A percentile compares a stretch with the other conserved stretches of the same genome.
Evolutionary conservation across 2,888 invertebrate genomes (phyloP).

Genomic region (Cataglyphis rosenhaueri): DNA sequence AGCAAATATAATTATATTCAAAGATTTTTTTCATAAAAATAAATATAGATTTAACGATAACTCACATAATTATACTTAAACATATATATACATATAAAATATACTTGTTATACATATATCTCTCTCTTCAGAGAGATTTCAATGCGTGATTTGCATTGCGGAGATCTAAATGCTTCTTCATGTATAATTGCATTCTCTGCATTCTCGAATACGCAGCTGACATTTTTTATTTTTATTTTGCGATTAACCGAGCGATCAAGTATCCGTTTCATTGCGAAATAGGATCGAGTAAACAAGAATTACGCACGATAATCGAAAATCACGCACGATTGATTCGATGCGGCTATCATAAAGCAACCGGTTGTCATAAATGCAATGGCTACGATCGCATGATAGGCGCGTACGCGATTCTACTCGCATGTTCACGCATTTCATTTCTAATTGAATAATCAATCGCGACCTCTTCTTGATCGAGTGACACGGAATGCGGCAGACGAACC

Average conservation of each 20-base stretch:
- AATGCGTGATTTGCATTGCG: constrained; percentile 11
- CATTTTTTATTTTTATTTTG: constrained; percentile 16
- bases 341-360: not conserved
- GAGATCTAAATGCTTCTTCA: not conserved
- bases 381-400: constrained; percentile 13
- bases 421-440: constrained; percentile 62
- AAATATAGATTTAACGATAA: not conserved
- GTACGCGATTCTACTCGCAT: constrained; percentile 27
- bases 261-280: constrained; percentile 34
- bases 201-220: not conserved
- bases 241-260: not conserved
- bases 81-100: no score
- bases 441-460: constrained; percentile 69
- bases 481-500: constrained; percentile 64
- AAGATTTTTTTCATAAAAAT: not conserved
- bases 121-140: constrained; percentile 16
- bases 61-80: not conserved
- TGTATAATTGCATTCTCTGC: not conserved
- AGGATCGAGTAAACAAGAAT: constrained; percentile 38
- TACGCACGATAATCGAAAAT: constrained; percentile 21
- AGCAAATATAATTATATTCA: not conserved
- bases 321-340: not conserved
- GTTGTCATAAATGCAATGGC: constrained; percentile 11
- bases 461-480: constrained; percentile 66
- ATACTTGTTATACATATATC: no score